phyloP scores from a whole-genome alignment of 2,113 vertebrate genomes.

The Lepus timidus region DNA sequence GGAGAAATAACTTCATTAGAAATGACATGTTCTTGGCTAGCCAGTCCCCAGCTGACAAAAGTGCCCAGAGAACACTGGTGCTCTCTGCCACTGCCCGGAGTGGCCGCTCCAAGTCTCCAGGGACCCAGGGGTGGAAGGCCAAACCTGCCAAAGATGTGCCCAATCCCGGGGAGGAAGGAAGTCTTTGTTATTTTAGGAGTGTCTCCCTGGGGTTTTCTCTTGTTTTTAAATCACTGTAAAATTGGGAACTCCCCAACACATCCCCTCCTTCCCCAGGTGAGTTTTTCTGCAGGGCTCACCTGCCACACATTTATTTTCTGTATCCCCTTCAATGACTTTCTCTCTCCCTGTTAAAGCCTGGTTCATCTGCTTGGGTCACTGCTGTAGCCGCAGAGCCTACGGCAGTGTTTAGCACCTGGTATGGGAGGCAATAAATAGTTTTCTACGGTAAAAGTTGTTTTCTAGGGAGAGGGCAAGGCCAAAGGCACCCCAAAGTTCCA shows the following conservation, averaged over 20 bases:
- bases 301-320: not conserved
- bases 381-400: not conserved
- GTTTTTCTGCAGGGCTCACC: not conserved
- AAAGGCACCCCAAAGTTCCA: not conserved
- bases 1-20: conserved; percentile 54
- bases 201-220: not conserved
- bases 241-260: not conserved
- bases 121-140: not conserved
- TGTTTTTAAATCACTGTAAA: not conserved
- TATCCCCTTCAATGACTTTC: not conserved
- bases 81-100: not conserved
- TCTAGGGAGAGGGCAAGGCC: not conserved
- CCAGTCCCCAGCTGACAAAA: not conserved
- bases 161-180: not conserved
- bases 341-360: not conserved
- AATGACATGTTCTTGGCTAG: conserved; percentile 59
- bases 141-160: not conserved
- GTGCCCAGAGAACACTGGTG: not conserved
- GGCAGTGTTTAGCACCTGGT: not conserved
- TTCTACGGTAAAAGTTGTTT: not conserved
- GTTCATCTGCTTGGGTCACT: not conserved
- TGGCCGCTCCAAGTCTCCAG: not conserved
- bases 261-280: not conserved
- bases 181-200: accelerated
- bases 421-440: not conserved